Evolutionary conservation across 2,113 vertebrate genomes (phyloP).

Genomic region (Paradisaea rubra): DNA sequence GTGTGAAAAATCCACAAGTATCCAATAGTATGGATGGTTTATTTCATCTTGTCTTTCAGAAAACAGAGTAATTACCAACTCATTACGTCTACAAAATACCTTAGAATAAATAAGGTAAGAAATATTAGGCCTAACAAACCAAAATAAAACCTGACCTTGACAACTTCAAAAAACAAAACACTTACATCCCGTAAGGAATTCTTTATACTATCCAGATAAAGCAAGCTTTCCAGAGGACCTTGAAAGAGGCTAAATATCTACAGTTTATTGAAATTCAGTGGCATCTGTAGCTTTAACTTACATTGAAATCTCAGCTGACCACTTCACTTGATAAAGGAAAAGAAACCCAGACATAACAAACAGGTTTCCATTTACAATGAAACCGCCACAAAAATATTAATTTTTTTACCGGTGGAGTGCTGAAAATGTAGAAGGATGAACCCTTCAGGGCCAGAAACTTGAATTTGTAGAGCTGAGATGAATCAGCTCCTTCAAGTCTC

Average conservation of each 20-base stretch:
- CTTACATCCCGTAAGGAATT: neutral
- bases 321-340: neutral
- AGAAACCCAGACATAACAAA: neutral
- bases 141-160: neutral
- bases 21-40: neutral
- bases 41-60: neutral
- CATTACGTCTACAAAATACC: neutral
- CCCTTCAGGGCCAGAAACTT: slow-evolving; percentile 90
- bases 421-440: slow-evolving; percentile 84
- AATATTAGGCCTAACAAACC: neutral
- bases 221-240: neutral
- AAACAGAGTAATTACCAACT: neutral
- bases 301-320: neutral
- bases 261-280: neutral
- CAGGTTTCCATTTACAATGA: neutral
- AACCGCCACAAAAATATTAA: neutral
- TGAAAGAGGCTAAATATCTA: neutral
- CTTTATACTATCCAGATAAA: neutral
- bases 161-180: neutral
- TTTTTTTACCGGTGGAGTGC: slow-evolving; percentile 82
- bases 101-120: neutral
- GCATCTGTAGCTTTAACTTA: neutral
- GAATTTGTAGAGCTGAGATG: slow-evolving; percentile 68
- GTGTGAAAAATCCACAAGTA: neutral
- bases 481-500: slow-evolving; percentile 71